A percentile compares a stretch with the other conserved stretches of the same genome.
Evolutionary conservation across 2,888 invertebrate species (phyloP).

Genomic region (Vandiemenella viatica): DNA sequence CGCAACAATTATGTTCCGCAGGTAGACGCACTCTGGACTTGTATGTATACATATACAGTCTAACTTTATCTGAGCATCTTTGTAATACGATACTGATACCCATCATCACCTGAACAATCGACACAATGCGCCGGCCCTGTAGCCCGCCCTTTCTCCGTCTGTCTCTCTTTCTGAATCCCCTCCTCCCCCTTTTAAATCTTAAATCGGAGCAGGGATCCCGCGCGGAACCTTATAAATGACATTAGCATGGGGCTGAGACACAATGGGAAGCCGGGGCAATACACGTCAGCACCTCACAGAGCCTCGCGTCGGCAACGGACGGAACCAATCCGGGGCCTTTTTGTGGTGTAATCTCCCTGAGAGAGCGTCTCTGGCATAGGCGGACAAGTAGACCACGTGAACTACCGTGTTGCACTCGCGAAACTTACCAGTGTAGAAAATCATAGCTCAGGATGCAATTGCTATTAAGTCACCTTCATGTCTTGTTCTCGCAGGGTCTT

Average conservation of each 20-base stretch:
- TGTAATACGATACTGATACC: slow-evolving; percentile 14
- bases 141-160: not conserved
- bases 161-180: slow-evolving; percentile 2
- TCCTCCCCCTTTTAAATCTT: slow-evolving; percentile 7
- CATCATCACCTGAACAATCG: slow-evolving; percentile 12
- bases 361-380: not conserved
- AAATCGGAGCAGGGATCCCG: slow-evolving; percentile 5
- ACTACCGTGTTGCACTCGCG: too few species aligned
- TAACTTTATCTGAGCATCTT: slow-evolving; percentile 13
- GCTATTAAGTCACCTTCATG: too few species aligned
- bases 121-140: slow-evolving; percentile 8
- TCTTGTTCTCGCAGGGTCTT: too few species aligned
- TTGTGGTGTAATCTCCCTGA: not conserved
- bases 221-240: slow-evolving; percentile 13
- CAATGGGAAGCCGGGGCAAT: slow-evolving; percentile 5
- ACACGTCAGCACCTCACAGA: slow-evolving; percentile 12
- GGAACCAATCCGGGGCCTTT: slow-evolving; percentile 9
- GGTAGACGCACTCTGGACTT: not conserved
- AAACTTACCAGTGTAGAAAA: too few species aligned
- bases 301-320: slow-evolving; percentile 5
- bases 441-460: too few species aligned
- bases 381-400: too few species aligned
- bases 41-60: not conserved
- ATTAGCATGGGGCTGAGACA: slow-evolving; percentile 10
- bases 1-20: too few species aligned